These are phyloP conservation scores for Hycleus phaleratus DNA, from an alignment of 1,140 invertebrate species.

Conservation along the genomic window DNA sequence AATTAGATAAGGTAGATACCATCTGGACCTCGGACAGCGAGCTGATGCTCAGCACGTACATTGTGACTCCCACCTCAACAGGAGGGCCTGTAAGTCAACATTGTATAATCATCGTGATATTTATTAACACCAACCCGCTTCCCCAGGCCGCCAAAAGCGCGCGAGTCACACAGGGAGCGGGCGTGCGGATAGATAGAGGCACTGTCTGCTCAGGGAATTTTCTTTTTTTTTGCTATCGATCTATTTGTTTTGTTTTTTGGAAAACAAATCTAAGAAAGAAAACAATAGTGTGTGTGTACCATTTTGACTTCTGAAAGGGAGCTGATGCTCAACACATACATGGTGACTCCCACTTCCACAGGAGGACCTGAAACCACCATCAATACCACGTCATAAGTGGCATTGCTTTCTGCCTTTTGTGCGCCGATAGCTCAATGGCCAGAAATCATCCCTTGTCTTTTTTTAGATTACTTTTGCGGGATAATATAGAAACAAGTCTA, in stretches of 20 bases:
- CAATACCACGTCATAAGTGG: slow-evolving; percentile 27
- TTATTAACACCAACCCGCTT: slow-evolving; percentile 23
- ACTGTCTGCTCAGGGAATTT: slow-evolving; percentile 8
- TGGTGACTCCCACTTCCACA: slow-evolving; percentile 94
- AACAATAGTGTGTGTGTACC: slow-evolving; percentile 52
- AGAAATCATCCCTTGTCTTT: background rate
- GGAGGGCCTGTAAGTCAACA: slow-evolving; percentile 75
- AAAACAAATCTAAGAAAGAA: background rate
- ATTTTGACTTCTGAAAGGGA: slow-evolving; percentile 99
- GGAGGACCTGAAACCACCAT: slow-evolving; percentile 75
- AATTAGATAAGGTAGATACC: slow-evolving; percentile 54
- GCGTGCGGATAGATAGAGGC: slow-evolving; percentile 17
- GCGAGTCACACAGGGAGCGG: slow-evolving; percentile 24
- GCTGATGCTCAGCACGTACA: slow-evolving; percentile 98
- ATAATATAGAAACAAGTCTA: no score
- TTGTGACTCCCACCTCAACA: slow-evolving; percentile 93
- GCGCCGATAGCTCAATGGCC: background rate
- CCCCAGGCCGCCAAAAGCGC: slow-evolving; percentile 34
- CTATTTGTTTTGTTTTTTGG: background rate
- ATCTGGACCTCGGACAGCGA: slow-evolving; percentile 98
- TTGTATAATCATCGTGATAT: slow-evolving; percentile 15
- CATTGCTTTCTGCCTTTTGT: slow-evolving; percentile 7
- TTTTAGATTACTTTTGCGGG: no score
- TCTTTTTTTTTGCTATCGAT: background rate
- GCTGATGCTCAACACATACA: slow-evolving; percentile 98